Evolutionary conservation across 1,140 invertebrate genomes (phyloP).

Genomic region (Heterodera schachtii): DNA sequence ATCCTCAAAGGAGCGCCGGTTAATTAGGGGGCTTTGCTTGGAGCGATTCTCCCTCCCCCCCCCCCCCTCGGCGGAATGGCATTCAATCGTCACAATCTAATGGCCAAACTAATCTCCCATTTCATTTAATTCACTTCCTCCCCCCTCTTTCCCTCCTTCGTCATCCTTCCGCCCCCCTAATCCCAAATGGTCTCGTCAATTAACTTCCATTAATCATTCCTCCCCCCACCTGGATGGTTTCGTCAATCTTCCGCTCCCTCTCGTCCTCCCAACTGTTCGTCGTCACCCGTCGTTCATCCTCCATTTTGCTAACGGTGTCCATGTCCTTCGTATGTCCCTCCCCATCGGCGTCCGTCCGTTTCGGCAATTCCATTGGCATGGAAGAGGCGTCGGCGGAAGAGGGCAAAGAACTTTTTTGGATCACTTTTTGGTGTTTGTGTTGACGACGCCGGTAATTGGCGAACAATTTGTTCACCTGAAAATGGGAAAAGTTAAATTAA

Average conservation of each 20-base stretch:
- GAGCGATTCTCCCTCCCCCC: not conserved
- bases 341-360: slow-evolving; percentile 4
- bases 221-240: slow-evolving; percentile 20
- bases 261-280: not conserved
- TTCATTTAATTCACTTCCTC: no score
- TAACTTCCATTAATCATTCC: no score
- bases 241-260: slow-evolving; percentile 18
- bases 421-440: slow-evolving; percentile 23
- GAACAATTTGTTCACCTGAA: slow-evolving; percentile 28
- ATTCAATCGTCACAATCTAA: no score
- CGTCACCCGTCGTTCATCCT: not conserved
- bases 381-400: no score
- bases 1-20: not conserved
- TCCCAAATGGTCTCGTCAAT: no score
- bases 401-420: not conserved
- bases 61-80: not conserved
- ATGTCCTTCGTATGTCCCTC: no score
- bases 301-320: no score
- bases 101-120: no score
- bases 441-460: slow-evolving; percentile 33
- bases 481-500: no score
- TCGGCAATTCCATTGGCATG: not conserved
- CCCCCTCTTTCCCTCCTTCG: no score
- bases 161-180: no score
- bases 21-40: not conserved